Evolutionary conservation across 1,140 invertebrate species (phyloP).

Genomic region (Drosophila kohkoa): DNA sequence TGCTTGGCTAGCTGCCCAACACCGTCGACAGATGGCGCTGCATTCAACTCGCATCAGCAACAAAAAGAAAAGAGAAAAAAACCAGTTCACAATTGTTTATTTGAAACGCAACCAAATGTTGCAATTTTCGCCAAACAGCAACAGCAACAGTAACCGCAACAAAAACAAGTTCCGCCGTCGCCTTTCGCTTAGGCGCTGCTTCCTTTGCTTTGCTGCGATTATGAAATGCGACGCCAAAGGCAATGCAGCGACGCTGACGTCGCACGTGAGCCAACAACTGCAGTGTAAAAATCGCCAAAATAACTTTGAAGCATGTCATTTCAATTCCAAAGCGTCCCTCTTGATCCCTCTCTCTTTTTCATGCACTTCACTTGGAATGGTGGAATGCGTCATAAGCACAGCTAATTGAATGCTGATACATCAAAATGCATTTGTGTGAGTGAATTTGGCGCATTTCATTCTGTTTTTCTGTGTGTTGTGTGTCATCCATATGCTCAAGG

Average conservation of each 20-base stretch:
- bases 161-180: conserved; percentile 64
- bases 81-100: conserved; percentile 55
- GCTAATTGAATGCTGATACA: conserved; percentile 10
- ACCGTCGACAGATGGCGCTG: conserved; percentile 57
- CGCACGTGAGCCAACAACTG: conserved; percentile 17
- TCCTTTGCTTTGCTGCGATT: conserved; percentile 41
- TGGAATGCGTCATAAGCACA: neutral
- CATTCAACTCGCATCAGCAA: neutral
- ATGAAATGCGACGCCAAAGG: conserved; percentile 59
- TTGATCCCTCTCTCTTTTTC: conserved; percentile 18
- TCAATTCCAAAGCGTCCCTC: conserved; percentile 18
- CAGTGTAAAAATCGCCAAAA: conserved; percentile 32
- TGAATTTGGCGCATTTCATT: conserved; percentile 20
- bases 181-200: conserved; percentile 57
- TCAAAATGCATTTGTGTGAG: neutral
- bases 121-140: conserved; percentile 46
- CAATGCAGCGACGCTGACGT: conserved; percentile 10
- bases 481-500: conserved; percentile 8
- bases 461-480: neutral
- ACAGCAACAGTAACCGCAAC: neutral
- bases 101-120: conserved; percentile 60
- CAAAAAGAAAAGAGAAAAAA: conserved; percentile 5
- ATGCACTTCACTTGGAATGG: conserved; percentile 45
- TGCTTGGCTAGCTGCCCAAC: neutral
- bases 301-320: conserved; percentile 29